These are phyloP conservation scores for Homalodisca vitripennis DNA, from an alignment of 1,140 invertebrate species.

Conservation along the genomic window DNA sequence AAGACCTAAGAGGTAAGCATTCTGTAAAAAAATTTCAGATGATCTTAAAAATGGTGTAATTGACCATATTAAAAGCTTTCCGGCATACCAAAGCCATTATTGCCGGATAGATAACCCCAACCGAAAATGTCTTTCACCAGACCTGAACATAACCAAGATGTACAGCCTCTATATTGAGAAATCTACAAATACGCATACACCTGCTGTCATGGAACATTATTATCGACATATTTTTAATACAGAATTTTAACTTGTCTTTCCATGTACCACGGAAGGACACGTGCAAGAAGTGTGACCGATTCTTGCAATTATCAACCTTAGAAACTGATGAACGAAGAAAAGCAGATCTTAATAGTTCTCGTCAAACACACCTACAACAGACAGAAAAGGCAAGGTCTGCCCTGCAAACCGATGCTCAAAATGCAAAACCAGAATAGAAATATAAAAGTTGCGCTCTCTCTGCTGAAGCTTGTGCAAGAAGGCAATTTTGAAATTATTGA, in stretches of 20 bases:
- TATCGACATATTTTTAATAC: slow-evolving; percentile 35
- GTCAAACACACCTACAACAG: slow-evolving; percentile 19
- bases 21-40: slow-evolving; percentile 31
- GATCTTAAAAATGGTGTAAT: slow-evolving; percentile 22
- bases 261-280: too few relatives aligned
- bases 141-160: slow-evolving; percentile 31
- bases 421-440: slow-evolving; percentile 33
- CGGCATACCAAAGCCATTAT: slow-evolving; percentile 33
- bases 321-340: too few relatives aligned
- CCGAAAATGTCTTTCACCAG: slow-evolving; percentile 28
- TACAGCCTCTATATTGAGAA: slow-evolving; percentile 24
- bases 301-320: slow-evolving; percentile 1
- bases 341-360: too few relatives aligned
- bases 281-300: slow-evolving; percentile 30
- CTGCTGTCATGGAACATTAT: too few relatives aligned
- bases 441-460: slow-evolving; percentile 34
- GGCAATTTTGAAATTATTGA: too few relatives aligned
- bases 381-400: slow-evolving; percentile 20
- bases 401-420: background rate
- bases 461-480: too few relatives aligned
- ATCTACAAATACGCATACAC: background rate
- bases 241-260: slow-evolving; percentile 33
- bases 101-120: slow-evolving; percentile 33
- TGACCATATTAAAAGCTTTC: slow-evolving; percentile 35
- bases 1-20: slow-evolving; percentile 30